Evolutionary conservation across 2,797 vertebrate genomes (phyloP), one percentile per base, ranked within the genome.

Genomic region (Falco berigora): DNA sequence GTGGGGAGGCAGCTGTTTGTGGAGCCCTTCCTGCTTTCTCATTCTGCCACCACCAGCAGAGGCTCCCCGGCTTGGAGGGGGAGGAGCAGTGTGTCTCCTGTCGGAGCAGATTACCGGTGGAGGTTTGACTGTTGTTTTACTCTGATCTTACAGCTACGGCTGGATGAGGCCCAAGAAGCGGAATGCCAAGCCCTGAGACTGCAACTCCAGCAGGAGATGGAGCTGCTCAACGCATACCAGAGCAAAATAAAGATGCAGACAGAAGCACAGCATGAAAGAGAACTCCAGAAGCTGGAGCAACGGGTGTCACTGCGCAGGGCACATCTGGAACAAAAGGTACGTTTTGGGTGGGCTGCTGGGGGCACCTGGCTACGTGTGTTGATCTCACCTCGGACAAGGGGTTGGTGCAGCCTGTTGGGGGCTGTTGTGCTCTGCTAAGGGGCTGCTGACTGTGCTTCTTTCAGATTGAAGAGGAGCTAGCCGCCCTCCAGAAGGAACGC

Each of bases 211-310:
- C 99, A 99, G 98, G 99, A 99, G 98, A 99, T 99, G 99, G 99
- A 99, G 98, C 98, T 99, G 97, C 99, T 99, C 97, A 99, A 99
- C 27, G 99, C 99, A 82, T 99, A 99, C 98, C 99, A 99, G 99
- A 99, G 99, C 98, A 99, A 99, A 98, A 99, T 99, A 98, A 99
- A 99, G 98, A 99, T 99, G 99, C 99, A 99, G 97, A 99, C 99
- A 52, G 99, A 99, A 98, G 99, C 99, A 34, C 99, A 99, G 98
- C 99, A 99, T 13, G 99, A 99, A 96, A 98, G 99, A 9, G 99
- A 99, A 96, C 99, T 98, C 97, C 99, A 99, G 98, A 99, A 99
- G 98, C 98, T 99, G 96, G 99, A 99, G 98, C 99, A 99, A 98
- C 99, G 99, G 97, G 99, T 99, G 97, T 99, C 99, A 8, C 98